phyloP scores from a whole-genome alignment of 2,888 invertebrate genomes.

The Uropetala carovei region DNA sequence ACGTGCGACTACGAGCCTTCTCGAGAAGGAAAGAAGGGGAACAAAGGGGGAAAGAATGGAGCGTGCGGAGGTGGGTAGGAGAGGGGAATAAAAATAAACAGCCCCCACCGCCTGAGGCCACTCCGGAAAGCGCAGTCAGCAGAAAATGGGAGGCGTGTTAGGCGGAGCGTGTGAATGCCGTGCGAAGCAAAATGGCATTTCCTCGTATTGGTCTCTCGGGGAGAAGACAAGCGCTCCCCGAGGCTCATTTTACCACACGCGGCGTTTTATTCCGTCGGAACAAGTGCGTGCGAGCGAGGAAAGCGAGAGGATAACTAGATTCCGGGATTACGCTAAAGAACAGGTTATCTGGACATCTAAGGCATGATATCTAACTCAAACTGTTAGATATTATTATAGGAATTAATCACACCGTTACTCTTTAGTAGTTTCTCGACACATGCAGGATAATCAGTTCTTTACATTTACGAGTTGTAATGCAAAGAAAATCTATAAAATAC shows the following conservation, averaged over 20 bases:
- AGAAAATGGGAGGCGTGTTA: slow-evolving; percentile 50
- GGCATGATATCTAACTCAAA: too few relatives aligned
- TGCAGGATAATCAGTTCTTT: too few relatives aligned
- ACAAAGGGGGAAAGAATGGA: neutral
- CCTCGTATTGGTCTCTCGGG: slow-evolving; percentile 42
- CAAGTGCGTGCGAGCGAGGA: neutral
- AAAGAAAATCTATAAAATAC: too few relatives aligned
- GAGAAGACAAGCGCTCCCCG: neutral
- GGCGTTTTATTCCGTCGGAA: slow-evolving; percentile 15
- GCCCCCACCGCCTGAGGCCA: neutral
- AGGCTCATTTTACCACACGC: neutral
- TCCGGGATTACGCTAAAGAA: too few relatives aligned
- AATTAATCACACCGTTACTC: too few relatives aligned
- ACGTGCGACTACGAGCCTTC: neutral
- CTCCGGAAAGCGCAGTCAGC: slow-evolving; percentile 18
- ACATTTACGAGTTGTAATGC: too few relatives aligned
- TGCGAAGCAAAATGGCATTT: slow-evolving; percentile 56
- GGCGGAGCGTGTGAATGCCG: slow-evolving; percentile 61
- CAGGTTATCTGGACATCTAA: too few relatives aligned
- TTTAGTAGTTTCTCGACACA: too few relatives aligned
- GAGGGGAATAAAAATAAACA: neutral
- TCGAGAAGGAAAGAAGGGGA: neutral
- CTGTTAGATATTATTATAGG: too few relatives aligned
- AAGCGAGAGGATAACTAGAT: neutral
- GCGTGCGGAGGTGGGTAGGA: neutral